phyloP scores from a whole-genome alignment of 2,888 invertebrate genomes.

The Tachina grossa region DNA sequence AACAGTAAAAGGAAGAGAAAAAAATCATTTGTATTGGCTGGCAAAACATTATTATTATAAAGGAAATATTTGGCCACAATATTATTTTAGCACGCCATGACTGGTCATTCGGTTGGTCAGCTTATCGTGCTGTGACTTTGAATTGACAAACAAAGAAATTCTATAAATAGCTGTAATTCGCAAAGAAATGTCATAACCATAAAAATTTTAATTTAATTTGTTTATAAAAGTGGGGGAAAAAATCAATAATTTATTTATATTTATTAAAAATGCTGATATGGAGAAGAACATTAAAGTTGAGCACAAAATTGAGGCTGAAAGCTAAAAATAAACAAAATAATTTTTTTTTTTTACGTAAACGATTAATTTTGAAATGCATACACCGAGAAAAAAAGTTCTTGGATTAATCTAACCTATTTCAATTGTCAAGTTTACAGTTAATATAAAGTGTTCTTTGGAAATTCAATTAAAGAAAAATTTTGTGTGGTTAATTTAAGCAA shows the following conservation, averaged over 20 bases:
- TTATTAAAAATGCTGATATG: not conserved
- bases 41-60: not conserved
- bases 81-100: not conserved
- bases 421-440: too few species aligned
- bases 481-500: too few species aligned
- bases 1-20: not conserved
- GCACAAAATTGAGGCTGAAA: too few species aligned
- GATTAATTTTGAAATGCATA: too few species aligned
- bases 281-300: not conserved
- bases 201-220: not conserved
- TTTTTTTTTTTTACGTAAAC: too few species aligned
- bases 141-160: constrained; percentile 9
- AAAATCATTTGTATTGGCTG: not conserved
- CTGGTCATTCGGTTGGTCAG: not conserved
- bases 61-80: not conserved
- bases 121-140: not conserved
- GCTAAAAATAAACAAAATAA: too few species aligned
- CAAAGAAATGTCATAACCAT: not conserved
- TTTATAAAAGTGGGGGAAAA: not conserved
- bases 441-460: too few species aligned
- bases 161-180: not conserved
- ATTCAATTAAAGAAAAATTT: too few species aligned
- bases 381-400: too few species aligned
- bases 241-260: not conserved
- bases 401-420: too few species aligned